A percentile compares a stretch with the other conserved stretches of the same genome.
Conservation (phyloP, 2,888 invertebrate genomes). For the Alentia gelatinosa region DNA sequence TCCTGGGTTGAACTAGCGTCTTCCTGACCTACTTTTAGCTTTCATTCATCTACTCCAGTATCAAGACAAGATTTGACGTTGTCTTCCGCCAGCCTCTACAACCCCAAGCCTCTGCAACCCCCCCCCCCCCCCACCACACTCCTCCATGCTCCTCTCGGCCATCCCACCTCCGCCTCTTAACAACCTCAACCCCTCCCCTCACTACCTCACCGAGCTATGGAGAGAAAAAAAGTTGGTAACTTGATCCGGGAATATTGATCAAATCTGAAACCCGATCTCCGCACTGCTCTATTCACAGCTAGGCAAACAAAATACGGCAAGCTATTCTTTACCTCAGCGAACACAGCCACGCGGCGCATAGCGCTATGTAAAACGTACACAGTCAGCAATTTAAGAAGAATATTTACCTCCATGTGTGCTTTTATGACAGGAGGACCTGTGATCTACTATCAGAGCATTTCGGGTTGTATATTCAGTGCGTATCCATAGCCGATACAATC, state of each 20-base stretch:
- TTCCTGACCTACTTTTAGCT: conserved; percentile 31
- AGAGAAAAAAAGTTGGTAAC: conserved; percentile 46
- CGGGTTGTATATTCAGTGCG: not conserved
- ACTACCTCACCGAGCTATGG: not conserved
- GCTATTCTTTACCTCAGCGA: conserved; percentile 6
- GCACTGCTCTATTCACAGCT: conserved; percentile 54
- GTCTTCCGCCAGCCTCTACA: too few relatives aligned
- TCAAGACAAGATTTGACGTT: too few relatives aligned
- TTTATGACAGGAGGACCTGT: not conserved
- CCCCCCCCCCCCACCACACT: not conserved
- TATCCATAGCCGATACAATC: not conserved
- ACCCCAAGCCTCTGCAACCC: not conserved
- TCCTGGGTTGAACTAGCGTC: not conserved
- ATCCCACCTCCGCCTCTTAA: not conserved
- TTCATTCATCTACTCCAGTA: conserved; percentile 36
- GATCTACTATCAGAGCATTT: not conserved
- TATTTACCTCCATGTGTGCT: not conserved
- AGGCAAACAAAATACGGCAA: conserved; percentile 44
- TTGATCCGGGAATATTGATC: conserved; percentile 49
- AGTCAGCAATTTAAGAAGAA: not conserved
- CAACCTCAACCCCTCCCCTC: not conserved
- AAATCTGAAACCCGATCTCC: conserved; percentile 36
- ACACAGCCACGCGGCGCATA: not conserved
- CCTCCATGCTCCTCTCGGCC: not conserved
- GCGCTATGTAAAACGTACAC: not conserved